Conservation (phyloP, 1,140 invertebrate species). For the Drosophila bipectinata region DNA sequence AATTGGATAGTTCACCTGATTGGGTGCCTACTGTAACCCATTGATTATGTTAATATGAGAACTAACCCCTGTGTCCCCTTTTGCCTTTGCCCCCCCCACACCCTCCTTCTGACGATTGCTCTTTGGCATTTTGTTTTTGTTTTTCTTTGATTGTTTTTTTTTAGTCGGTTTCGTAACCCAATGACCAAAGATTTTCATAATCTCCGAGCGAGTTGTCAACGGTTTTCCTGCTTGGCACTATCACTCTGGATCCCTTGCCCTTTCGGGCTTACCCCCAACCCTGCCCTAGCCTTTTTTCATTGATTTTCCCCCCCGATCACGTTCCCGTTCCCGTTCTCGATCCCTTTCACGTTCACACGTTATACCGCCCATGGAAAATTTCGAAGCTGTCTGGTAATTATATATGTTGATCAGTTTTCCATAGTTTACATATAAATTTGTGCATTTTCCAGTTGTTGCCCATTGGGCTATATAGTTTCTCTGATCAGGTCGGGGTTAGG, state of each 20-base stretch:
- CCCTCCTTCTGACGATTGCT: background rate
- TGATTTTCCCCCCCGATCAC: slow-evolving; percentile 29
- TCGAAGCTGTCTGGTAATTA: slow-evolving; percentile 40
- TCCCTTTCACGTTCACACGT: slow-evolving; percentile 59
- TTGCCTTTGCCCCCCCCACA: slow-evolving; percentile 19
- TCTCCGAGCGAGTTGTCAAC: slow-evolving; percentile 56
- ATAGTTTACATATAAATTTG: slow-evolving; percentile 68
- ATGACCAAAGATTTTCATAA: slow-evolving; percentile 65
- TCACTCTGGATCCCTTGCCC: slow-evolving; percentile 40
- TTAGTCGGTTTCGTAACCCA: slow-evolving; percentile 24
- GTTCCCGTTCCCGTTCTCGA: slow-evolving; percentile 4
- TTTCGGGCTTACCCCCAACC: background rate
- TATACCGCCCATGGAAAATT: slow-evolving; percentile 52
- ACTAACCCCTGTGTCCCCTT: slow-evolving; percentile 38
- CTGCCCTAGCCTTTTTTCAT: background rate
- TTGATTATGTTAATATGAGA: slow-evolving; percentile 75
- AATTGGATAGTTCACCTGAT: background rate
- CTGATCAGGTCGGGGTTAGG: slow-evolving; percentile 6
- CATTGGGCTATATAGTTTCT: background rate
- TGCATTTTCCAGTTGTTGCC: slow-evolving; percentile 29
- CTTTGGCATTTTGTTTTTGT: background rate
- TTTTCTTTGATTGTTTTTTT: background rate
- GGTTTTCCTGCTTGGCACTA: slow-evolving; percentile 34
- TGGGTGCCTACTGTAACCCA: slow-evolving; percentile 40
- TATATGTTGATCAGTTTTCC: slow-evolving; percentile 63